Base-by-base conservation (phyloP, 2,888 invertebrate species). In the Autographa pulchrina region DNA sequence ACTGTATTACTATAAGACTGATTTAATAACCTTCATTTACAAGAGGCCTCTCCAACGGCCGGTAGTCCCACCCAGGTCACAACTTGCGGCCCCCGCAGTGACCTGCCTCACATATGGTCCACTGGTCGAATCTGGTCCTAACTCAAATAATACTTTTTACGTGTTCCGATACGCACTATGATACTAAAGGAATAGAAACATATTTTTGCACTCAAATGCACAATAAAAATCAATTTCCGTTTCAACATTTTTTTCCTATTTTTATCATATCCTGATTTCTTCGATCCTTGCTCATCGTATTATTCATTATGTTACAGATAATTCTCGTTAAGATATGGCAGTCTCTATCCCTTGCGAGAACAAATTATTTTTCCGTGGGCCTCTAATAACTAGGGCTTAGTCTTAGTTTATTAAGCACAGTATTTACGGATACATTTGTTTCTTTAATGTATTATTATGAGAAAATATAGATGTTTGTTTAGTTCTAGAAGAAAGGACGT, bases 291-390 rank as follows among this genome's bases (percentile, higher is more conserved):
- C 0, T 6, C 61, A 56, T 63, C 65, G 60, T 82, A 77, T 77
- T 75, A 77, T 80, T 75, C 75, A 78, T 83, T 80, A 75, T 72
- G 72, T 65, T 70, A 62, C 63, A 70, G 76, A 83, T 80, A 74
- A 82, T 81, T 79, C 66, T 69, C 63, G 60, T 32, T 63, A 77
- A 68, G 74, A 72, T 72, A 72, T 72, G 70, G 62, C 67, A 54
- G 63, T 66, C 62, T 20, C 56, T 18, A 68, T 75, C 64, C 59
- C 62, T 77, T 31, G 48, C 32, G 59, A 16, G 32, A 41, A 43
- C 60, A 73, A 80, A 81, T 81, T 79, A 84, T 81, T 81, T 78
- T 80, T 60, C 64, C 41, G 62, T 54, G 65, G 35, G 52, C 54
- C 65, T 65, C 65, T 70, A 70, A 74, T 70, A 72, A 71, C 69